Evolutionary conservation across 1,140 invertebrate genomes (phyloP).

Genomic region (Neodiprion virginianus): DNA sequence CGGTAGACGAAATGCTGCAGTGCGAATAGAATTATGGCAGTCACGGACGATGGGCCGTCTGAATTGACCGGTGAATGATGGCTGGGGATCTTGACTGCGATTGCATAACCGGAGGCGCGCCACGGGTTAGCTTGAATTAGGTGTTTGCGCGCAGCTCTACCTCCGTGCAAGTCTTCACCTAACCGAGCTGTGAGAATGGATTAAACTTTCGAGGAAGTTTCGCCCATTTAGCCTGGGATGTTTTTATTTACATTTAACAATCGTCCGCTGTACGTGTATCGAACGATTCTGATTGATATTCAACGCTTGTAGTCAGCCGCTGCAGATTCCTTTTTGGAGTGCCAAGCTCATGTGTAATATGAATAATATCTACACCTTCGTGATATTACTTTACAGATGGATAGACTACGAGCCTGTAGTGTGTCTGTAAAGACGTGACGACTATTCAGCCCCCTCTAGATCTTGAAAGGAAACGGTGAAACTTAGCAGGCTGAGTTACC

Average conservation of each 20-base stretch:
- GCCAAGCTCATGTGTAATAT: too few species aligned
- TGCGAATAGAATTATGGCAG: too few species aligned
- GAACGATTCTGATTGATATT: not conserved
- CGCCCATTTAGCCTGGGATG: not conserved
- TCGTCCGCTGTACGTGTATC: not conserved
- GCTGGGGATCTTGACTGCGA: not conserved
- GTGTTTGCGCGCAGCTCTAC: conserved; percentile 24
- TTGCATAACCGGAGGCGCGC: conserved; percentile 37
- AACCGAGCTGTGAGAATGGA: conserved; percentile 42
- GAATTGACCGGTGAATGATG: not conserved
- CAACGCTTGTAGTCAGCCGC: not conserved
- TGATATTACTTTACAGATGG: too few species aligned
- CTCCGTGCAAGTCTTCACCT: conserved; percentile 27
- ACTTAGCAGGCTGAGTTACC: too few species aligned
- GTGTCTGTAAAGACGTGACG: too few species aligned
- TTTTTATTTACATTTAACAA: not conserved
- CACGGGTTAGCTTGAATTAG: conserved; percentile 39
- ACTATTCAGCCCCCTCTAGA: too few species aligned
- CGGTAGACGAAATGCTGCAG: not conserved
- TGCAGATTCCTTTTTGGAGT: too few species aligned
- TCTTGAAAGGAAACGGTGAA: too few species aligned
- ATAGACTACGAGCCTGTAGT: too few species aligned
- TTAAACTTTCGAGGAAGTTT: conserved; percentile 39
- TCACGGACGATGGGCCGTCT: not conserved
- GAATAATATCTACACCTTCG: too few species aligned